Evolutionary conservation across 1,140 invertebrate species (phyloP).

Genomic region (Cotesia typhae): DNA sequence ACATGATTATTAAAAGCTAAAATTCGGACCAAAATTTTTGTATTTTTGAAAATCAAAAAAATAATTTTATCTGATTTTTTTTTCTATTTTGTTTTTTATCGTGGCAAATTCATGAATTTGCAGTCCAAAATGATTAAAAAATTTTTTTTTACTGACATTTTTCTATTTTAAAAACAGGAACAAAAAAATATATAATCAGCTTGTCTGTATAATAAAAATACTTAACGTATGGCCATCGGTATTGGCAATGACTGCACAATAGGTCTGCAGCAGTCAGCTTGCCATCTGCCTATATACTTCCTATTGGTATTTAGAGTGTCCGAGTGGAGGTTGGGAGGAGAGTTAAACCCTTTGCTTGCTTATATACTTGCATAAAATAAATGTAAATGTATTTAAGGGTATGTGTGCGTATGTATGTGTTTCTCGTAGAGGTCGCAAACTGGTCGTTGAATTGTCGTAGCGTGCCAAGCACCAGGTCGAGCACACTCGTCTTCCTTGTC

Average conservation of each 20-base stretch:
- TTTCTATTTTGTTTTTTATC: too few species aligned
- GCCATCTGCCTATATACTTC: conserved; percentile 31
- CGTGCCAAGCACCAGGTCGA: conserved; percentile 37
- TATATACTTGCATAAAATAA: background rate
- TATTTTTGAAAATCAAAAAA: too few species aligned
- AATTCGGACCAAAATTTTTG: too few species aligned
- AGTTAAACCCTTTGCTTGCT: background rate
- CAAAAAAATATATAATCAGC: too few species aligned
- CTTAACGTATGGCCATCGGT: too few species aligned
- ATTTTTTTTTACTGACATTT: too few species aligned
- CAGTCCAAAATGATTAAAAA: too few species aligned
- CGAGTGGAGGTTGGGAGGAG: conserved; percentile 2
- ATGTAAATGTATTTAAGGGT: background rate
- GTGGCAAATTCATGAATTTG: too few species aligned
- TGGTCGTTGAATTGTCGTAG: conserved; percentile 37
- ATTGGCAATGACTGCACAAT: background rate
- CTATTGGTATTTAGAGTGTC: conserved; percentile 28
- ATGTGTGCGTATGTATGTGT: background rate
- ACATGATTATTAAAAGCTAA: too few species aligned
- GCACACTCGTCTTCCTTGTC: conserved; percentile 10
- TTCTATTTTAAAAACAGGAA: too few species aligned
- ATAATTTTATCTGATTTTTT: too few species aligned
- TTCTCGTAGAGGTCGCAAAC: conserved; percentile 6
- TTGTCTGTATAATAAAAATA: too few species aligned
- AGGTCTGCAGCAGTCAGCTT: background rate